Base-by-base conservation (phyloP, 1,140 invertebrate species). In the Lasaia peninsularis region DNA sequence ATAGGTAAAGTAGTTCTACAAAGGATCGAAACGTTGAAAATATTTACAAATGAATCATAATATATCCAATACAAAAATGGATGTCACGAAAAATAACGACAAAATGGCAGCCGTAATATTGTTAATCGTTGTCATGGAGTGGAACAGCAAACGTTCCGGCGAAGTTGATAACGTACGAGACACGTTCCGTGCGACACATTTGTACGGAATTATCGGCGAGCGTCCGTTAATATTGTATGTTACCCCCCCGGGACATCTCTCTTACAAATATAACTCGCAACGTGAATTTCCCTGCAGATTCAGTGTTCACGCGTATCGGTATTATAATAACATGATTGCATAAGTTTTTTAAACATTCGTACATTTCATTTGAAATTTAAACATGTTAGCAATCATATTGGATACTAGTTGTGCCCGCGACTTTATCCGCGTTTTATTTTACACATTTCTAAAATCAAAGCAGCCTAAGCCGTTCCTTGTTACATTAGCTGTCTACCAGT, bases 131-230 rank as follows among this genome's bases (percentile, higher is more conserved):
- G 51, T 33, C 9, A 49, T 49, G 44, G 32, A 52, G 31, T 52
- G 11, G 51, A 16, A 33, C 31, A 32, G 4, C 32, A 32, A 31
- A 14, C 18, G 51, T 33, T 40, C 21, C n/a, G 49, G 28, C 51
- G 35, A 51, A 57, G 32, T 60, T 52, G 59, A 60, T 65, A 65
- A 51, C 58, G 54, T 33, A 55, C 40, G 40, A 37, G 54, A 32
- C 62, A 60, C 62, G 62, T 65, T 57, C 40, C 16, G 44, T 28
- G 40, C 52, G 63, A 58, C 63, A 65, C 59, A 65, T 60, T 58
- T 65, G 59, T 48, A 50, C 33, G 58, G 37, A 58, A 62, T 65
- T 62, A 65, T 60, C 56, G 20, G 48, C 40, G 16, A 14, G 51
- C 40, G 37, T 60, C 50, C 52, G 63, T 65, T 65, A 65, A 65